phyloP scores from a whole-genome alignment of 2,888 invertebrate species.

The Lycophotia porphyrea region DNA sequence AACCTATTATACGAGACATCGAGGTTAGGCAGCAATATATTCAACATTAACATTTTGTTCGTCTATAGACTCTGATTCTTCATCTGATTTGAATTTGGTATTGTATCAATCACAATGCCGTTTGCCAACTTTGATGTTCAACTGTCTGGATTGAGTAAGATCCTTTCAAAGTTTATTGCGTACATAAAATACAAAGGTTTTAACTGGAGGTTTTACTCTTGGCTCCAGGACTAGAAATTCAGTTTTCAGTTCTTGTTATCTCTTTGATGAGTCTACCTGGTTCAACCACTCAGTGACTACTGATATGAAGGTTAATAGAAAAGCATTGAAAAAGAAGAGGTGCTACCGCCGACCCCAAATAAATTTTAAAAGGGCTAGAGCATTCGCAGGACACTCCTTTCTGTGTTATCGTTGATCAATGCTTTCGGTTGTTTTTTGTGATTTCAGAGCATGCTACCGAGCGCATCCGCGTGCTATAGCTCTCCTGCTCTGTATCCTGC shows the following conservation, averaged over 20 bases:
- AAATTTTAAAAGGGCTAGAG: not conserved
- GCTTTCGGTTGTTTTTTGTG: too few relatives aligned
- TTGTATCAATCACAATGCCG: constrained; percentile 22
- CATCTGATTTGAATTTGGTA: constrained; percentile 44
- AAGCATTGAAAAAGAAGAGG: not conserved
- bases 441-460: not conserved
- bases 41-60: constrained; percentile 51
- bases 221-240: not conserved
- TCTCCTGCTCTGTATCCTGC: not conserved
- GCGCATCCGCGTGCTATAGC: not conserved
- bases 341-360: not conserved
- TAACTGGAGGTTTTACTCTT: not conserved
- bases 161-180: not conserved
- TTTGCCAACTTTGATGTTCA: constrained; percentile 49
- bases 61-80: constrained; percentile 4
- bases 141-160: constrained; percentile 57
- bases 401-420: too few relatives aligned
- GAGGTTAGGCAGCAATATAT: constrained; percentile 43
- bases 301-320: not conserved
- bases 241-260: not conserved
- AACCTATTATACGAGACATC: constrained; percentile 52
- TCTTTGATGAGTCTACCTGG: not conserved
- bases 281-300: not conserved
- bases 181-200: not conserved
- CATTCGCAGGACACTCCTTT: not conserved